Percentiles rank a stretch among this genome's conserved stretches.
phyloP scores from a whole-genome alignment of 2,888 invertebrate genomes.

The Miltochrista miniata region DNA sequence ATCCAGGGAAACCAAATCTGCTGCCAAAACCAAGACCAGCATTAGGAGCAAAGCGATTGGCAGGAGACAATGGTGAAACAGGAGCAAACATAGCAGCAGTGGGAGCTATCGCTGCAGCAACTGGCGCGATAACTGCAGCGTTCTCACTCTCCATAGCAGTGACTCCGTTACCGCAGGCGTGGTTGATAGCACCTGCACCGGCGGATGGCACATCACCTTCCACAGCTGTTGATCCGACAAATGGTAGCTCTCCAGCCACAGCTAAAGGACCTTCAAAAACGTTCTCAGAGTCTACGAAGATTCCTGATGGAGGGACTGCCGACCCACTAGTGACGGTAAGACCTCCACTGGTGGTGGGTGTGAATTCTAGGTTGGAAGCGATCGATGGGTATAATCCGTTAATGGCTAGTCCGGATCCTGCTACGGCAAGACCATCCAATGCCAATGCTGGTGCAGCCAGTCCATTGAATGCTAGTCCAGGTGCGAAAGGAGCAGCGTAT shows the following conservation, averaged over 20 bases:
- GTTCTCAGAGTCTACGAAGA: slow-evolving; percentile 50
- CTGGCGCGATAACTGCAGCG: slow-evolving; percentile 1
- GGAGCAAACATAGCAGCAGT: slow-evolving; percentile 2
- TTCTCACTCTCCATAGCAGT: slow-evolving; percentile 40
- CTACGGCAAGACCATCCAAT: background rate
- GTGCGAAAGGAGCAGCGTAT: background rate
- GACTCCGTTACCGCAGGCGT: slow-evolving; percentile 47
- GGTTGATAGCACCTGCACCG: slow-evolving; percentile 44
- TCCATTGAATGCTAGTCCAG: slow-evolving; percentile 3
- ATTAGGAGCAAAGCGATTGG: background rate
- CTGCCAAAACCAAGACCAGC: slow-evolving; percentile 7
- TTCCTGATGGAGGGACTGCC: slow-evolving; percentile 42
- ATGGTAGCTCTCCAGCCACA: slow-evolving; percentile 49
- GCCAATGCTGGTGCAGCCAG: background rate
- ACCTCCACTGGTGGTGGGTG: slow-evolving; percentile 38
- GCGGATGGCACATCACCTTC: slow-evolving; percentile 45
- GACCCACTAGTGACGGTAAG: slow-evolving; percentile 43
- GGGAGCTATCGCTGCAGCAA: background rate
- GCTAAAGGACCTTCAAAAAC: slow-evolving; percentile 46
- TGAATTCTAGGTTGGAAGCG: slow-evolving; percentile 16
- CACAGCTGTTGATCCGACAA: slow-evolving; percentile 45
- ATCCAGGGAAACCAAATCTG: slow-evolving; percentile 5
- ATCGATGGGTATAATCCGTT: slow-evolving; percentile 1
- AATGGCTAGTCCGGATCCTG: slow-evolving; percentile 3
- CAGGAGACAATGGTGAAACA: slow-evolving; percentile 1